Percentiles rank a stretch among this genome's conserved stretches.
Conservation (phyloP, 2,113 vertebrate genomes). For the Cyprinodon variegatus region DNA sequence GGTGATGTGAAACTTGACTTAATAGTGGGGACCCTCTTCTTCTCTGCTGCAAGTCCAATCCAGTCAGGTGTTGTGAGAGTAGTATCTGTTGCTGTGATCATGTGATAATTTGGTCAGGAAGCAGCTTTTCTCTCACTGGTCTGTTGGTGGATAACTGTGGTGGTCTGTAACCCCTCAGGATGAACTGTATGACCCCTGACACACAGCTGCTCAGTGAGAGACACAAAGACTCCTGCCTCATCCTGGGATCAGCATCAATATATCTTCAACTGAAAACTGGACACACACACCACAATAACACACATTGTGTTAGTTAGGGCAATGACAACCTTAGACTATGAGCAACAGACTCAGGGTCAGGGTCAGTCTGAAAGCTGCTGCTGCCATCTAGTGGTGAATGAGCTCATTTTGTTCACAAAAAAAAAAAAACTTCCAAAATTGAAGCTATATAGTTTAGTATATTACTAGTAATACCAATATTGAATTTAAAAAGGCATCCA, state of each 20-base stretch:
- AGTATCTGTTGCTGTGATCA: slow-evolving; percentile 2
- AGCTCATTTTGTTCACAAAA: background rate
- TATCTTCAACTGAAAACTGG: slow-evolving; percentile 11
- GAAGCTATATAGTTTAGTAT: too few species aligned
- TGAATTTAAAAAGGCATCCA: background rate
- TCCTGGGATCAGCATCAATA: slow-evolving; percentile 29
- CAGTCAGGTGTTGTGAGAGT: background rate
- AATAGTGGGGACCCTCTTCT: background rate
- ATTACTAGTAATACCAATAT: too few species aligned
- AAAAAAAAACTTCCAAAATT: background rate
- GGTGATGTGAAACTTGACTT: background rate
- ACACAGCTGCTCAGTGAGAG: slow-evolving; percentile 34
- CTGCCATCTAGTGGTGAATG: slow-evolving; percentile 56
- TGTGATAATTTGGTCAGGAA: slow-evolving; percentile 1
- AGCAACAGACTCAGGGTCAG: background rate
- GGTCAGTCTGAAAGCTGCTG: background rate
- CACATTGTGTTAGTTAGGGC: background rate
- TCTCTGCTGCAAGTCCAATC: background rate
- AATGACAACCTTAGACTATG: background rate
- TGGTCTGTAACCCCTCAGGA: slow-evolving; percentile 14
- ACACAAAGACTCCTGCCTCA: slow-evolving; percentile 27
- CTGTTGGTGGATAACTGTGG: slow-evolving; percentile 3
- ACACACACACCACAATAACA: slow-evolving; percentile 22
- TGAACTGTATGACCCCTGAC: slow-evolving; percentile 33
- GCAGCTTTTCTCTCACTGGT: background rate